phyloP scores from a whole-genome alignment of 2,113 vertebrate genomes.

The Bujurquina vittata region DNA sequence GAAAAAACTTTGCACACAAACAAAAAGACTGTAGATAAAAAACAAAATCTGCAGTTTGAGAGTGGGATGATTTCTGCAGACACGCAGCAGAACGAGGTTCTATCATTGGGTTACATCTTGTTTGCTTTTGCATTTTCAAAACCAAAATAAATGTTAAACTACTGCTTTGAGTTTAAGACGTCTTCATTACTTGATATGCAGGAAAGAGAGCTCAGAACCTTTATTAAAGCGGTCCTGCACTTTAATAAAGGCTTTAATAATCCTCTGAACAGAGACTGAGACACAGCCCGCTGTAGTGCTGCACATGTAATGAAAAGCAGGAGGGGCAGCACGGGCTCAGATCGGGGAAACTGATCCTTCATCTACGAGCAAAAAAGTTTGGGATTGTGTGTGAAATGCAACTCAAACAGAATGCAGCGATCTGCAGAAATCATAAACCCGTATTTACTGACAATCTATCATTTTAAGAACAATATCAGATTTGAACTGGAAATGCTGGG shows the following conservation, averaged over 20 bases:
- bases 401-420: background rate
- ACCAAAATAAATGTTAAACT: background rate
- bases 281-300: background rate
- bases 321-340: background rate
- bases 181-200: background rate
- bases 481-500: background rate
- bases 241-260: slow-evolving; percentile 3
- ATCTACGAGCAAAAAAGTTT: background rate
- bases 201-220: background rate
- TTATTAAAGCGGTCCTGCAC: background rate
- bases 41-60: accelerated
- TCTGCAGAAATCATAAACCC: background rate
- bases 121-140: background rate
- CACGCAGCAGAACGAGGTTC: background rate
- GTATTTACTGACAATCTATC: background rate
- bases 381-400: background rate
- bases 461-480: background rate
- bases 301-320: background rate
- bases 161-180: background rate
- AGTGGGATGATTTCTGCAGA: background rate
- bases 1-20: background rate
- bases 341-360: background rate
- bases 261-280: background rate
- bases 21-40: background rate
- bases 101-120: background rate